Percentiles rank a stretch among this genome's conserved stretches.
Conservation (phyloP, 2,113 vertebrate species). For the Hirundichthys speculiger region DNA sequence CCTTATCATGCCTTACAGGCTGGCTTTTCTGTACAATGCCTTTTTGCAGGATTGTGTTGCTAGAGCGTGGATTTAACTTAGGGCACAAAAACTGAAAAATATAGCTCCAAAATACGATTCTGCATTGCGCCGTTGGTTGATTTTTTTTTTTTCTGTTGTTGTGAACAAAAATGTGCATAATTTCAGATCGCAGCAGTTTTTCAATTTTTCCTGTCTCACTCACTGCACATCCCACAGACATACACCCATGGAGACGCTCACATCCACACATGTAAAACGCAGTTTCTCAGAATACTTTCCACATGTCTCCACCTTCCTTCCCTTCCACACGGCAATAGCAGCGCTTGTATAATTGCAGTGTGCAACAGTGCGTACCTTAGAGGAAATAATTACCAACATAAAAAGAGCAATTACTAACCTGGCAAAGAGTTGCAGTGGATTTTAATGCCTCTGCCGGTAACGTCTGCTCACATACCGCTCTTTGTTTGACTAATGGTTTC, state of each 20-base stretch:
- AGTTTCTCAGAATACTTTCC: constrained; percentile 53
- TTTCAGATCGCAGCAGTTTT: constrained; percentile 47
- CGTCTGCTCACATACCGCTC: constrained; percentile 68
- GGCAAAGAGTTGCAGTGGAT: constrained; percentile 80
- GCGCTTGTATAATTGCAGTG: constrained; percentile 84
- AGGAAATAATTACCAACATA: constrained; percentile 87
- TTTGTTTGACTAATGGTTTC: constrained; percentile 81
- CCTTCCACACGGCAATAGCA: constrained; percentile 69
- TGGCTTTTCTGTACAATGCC: constrained; percentile 41
- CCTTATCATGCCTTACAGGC: constrained; percentile 52
- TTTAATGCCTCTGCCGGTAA: constrained; percentile 77
- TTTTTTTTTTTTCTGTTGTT: constrained; percentile 42
- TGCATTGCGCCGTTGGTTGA: constrained; percentile 32
- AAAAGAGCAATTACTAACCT: constrained; percentile 87
- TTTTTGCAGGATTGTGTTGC: constrained; percentile 43
- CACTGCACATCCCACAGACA: constrained; percentile 37
- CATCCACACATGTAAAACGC: constrained; percentile 18
- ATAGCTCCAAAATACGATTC: not conserved
- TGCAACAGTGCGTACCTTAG: constrained; percentile 83
- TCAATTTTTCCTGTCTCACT: constrained; percentile 35
- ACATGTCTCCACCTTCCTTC: constrained; percentile 70
- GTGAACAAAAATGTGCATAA: constrained; percentile 49
- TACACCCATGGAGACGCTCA: constrained; percentile 12
- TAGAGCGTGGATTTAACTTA: constrained; percentile 32
- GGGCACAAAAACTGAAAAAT: constrained; percentile 28